Percentiles rank a stretch among this genome's conserved stretches.
These are phyloP conservation scores for Gisinianus flammeolus DNA, from an alignment of 2,888 invertebrate species.

Conservation along the genomic window DNA sequence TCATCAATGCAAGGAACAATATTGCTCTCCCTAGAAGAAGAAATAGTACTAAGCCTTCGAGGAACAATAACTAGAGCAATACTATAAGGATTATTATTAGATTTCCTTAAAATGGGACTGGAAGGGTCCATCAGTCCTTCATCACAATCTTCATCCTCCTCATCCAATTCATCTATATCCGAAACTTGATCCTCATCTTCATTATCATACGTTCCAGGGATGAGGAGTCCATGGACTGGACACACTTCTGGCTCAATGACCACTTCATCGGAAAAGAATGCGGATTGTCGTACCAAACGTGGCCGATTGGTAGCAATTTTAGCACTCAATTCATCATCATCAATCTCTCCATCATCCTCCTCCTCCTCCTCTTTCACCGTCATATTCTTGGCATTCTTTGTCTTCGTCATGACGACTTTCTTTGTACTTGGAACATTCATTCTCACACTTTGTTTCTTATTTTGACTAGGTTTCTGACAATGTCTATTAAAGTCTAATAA, in stretches of 20 bases:
- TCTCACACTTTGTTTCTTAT: slow-evolving; percentile 1
- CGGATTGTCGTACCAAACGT: slow-evolving; percentile 67
- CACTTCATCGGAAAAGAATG: slow-evolving; percentile 60
- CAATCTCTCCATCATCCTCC: slow-evolving; percentile 40
- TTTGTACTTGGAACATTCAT: slow-evolving; percentile 28
- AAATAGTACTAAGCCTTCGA: slow-evolving; percentile 54
- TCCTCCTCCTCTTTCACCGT: background rate
- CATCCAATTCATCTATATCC: slow-evolving; percentile 72
- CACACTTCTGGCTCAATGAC: slow-evolving; percentile 59
- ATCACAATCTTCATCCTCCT: slow-evolving; percentile 64
- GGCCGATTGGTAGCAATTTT: slow-evolving; percentile 58
- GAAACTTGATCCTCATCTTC: slow-evolving; percentile 71
- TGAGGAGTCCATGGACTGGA: slow-evolving; percentile 57
- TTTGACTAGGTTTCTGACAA: slow-evolving; percentile 29
- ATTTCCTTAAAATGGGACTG: slow-evolving; percentile 57
- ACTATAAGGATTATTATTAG: slow-evolving; percentile 47
- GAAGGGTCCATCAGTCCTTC: slow-evolving; percentile 59
- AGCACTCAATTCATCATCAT: slow-evolving; percentile 55
- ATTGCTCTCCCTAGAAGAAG: slow-evolving; percentile 34
- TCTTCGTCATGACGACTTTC: background rate
- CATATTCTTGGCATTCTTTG: background rate
- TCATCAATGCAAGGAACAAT: slow-evolving; percentile 40
- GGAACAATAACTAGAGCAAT: slow-evolving; percentile 57
- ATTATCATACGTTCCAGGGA: slow-evolving; percentile 59
- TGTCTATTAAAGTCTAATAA: background rate